These are phyloP conservation scores for Rhynchonycteris naso DNA, from an alignment of 2,797 vertebrate species.

Conservation along the genomic window DNA sequence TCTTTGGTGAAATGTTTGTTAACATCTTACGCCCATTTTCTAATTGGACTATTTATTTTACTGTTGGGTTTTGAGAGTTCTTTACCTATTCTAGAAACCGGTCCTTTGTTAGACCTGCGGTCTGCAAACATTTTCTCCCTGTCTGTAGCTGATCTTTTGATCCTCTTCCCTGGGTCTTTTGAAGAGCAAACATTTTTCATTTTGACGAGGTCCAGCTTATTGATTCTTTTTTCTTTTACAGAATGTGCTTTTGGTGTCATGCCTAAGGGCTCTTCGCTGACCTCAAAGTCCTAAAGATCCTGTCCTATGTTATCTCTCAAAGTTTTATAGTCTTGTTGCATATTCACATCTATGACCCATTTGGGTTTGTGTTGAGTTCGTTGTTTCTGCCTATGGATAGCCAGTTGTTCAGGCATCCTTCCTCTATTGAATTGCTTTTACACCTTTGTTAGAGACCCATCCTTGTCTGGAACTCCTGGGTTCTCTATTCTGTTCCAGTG, in stretches of 20 bases:
- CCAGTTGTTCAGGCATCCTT: not conserved
- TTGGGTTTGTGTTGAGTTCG: too few species aligned
- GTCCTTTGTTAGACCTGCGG: not conserved
- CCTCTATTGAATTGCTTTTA: not conserved
- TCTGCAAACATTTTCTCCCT: not conserved
- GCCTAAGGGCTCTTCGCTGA: not conserved
- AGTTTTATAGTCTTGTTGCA: not conserved
- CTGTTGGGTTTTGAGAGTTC: constrained; percentile 1
- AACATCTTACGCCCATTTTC: constrained; percentile 23
- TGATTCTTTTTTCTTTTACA: constrained; percentile 1
- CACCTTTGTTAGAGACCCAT: not conserved
- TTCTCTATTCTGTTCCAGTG: not conserved
- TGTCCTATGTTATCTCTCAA: not conserved
- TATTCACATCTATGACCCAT: too few species aligned
- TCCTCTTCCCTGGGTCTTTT: not conserved
- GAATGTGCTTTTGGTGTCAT: not conserved
- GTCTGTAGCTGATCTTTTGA: not conserved
- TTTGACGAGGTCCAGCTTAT: not conserved
- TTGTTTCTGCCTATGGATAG: not conserved
- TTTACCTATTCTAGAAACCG: not conserved
- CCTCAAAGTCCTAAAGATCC: not conserved
- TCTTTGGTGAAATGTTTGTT: not conserved
- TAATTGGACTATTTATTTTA: constrained; percentile 36
- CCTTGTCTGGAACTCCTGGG: not conserved
- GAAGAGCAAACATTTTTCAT: not conserved